Evolutionary conservation across 1,140 invertebrate species (phyloP).

Genomic region (Plutomurus gul): DNA sequence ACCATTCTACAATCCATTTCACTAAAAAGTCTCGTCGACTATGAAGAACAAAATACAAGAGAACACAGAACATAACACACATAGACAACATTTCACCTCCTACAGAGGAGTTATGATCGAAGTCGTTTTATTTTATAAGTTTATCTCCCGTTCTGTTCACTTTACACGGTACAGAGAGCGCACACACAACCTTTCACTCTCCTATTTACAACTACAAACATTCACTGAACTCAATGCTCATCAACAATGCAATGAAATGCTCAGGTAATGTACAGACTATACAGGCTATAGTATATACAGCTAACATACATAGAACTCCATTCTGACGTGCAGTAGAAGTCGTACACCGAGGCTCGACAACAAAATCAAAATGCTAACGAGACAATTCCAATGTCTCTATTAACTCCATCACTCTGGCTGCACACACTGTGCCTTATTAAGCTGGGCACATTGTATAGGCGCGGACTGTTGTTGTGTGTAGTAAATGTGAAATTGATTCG

Average conservation of each 20-base stretch:
- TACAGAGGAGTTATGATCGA: conserved; percentile 41
- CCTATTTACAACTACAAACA: neutral
- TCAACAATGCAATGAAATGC: neutral
- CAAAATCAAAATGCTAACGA: neutral
- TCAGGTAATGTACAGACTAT: too few species aligned
- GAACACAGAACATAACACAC: neutral
- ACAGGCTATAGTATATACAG: too few species aligned
- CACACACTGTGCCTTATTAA: too few species aligned
- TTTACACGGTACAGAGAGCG: neutral
- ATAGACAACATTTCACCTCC: conserved; percentile 34
- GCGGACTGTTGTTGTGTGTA: too few species aligned
- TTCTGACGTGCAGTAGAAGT: too few species aligned
- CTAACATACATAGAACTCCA: too few species aligned
- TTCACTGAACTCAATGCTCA: too few species aligned
- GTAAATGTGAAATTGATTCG: too few species aligned
- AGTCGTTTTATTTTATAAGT: conserved; percentile 30
- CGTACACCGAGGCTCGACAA: neutral
- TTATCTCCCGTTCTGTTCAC: neutral
- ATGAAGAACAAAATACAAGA: too few species aligned
- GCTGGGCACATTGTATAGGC: too few species aligned
- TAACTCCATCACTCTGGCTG: neutral
- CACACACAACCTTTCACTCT: neutral
- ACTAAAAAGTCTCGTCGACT: too few species aligned
- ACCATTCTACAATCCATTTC: too few species aligned
- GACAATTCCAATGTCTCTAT: neutral